Base-by-base conservation (phyloP, 2,113 vertebrate genomes). In the Clupea harengus region DNA sequence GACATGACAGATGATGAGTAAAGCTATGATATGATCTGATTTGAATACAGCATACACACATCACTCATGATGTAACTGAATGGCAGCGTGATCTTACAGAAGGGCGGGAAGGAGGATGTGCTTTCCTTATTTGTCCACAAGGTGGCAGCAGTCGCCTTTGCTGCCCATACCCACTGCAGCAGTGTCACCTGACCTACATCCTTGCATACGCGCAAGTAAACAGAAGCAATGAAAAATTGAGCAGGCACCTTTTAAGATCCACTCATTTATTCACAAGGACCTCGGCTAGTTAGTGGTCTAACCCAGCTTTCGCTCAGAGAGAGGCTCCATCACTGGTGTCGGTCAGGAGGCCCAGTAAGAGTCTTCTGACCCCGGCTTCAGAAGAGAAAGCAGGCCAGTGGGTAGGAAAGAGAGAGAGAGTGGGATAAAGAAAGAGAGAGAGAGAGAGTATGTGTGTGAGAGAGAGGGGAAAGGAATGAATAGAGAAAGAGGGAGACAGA, bases 111-210 rank as follows among this genome's bases (percentile, higher is more conserved):
- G 28, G 20, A n/a, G 60, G 28, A 15, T 78, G 72, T 78, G 13
- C 20, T 78, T 78, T 78, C 32, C 72, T 39, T 11, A 78, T 78
- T 17, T 15, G 0, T 11, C 45, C 81, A 82, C 81, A 82, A 78
- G 72, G 72, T 78, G 72, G 72, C 72, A 78, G 72, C 72, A 78
- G 72, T 78, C 3, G 28, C 13, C 32, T 78, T 2, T 78, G 13
- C 28, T 78, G 32, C 28, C 13, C 72, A 17, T 39, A 78, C 28
- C 6, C 72, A 78, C 72, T 78, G 72, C 72, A 78, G 72, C 72
- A 78, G 72, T 39, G 72, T 78, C 72, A 78, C 72, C 72, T 78
- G 72, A 78, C 32, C 72, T 32, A 78, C 72, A 39, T 78, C 81
- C 49, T 15, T n/a, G 8, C n/a, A 82, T 20, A 47, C 81, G 25